Conservation (phyloP, 1,140 invertebrate species). For the Cotesia glomerata region DNA sequence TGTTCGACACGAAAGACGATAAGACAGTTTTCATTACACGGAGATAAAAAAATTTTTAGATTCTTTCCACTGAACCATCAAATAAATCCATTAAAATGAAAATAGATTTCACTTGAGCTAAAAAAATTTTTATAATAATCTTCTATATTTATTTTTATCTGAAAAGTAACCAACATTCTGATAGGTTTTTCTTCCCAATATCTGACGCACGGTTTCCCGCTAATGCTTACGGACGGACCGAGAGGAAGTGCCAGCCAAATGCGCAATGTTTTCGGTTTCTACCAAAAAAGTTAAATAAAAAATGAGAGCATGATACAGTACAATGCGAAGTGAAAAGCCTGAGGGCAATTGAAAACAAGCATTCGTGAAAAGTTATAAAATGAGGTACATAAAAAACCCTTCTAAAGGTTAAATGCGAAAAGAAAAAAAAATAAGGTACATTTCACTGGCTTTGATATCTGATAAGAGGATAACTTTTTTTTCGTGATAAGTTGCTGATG, state of each 20-base stretch:
- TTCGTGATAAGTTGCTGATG: neutral
- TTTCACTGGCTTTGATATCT: too few species aligned
- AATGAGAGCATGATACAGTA: slow-evolving; percentile 9
- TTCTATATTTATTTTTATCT: too few species aligned
- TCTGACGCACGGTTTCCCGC: neutral
- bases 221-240: slow-evolving; percentile 2
- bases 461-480: neutral
- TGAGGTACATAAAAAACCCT: neutral
- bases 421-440: neutral
- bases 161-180: neutral
- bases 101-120: too few species aligned
- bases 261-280: neutral
- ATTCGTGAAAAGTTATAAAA: neutral
- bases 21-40: too few species aligned
- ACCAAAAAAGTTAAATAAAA: neutral
- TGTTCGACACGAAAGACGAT: too few species aligned
- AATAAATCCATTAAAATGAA: too few species aligned
- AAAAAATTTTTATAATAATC: too few species aligned
- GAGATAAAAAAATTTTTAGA: too few species aligned
- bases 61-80: too few species aligned
- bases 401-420: too few species aligned
- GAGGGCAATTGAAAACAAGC: slow-evolving; percentile 15
- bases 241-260: neutral
- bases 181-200: slow-evolving; percentile 1
- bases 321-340: slow-evolving; percentile 15